These are phyloP conservation scores for Prionailurus bengalensis DNA, from an alignment of 2,113 vertebrate genomes.

Conservation along the genomic window DNA sequence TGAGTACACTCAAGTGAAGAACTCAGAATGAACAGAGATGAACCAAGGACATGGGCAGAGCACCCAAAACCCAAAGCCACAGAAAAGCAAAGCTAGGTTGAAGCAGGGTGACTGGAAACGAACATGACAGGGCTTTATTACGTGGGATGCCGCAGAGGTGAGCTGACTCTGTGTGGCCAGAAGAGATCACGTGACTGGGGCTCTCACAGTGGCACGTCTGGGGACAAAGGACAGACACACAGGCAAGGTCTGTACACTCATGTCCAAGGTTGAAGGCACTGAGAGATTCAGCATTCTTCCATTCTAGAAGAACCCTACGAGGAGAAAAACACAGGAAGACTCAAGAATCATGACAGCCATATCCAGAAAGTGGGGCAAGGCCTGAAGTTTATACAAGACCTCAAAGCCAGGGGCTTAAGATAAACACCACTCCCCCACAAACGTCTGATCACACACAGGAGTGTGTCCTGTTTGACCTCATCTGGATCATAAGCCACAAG, in stretches of 20 bases:
- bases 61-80: background rate
- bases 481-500: rapidly evolving
- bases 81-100: background rate
- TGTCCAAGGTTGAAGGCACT: background rate
- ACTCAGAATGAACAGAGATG: background rate
- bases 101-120: background rate
- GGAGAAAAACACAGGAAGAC: background rate
- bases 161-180: background rate
- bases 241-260: background rate
- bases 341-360: background rate
- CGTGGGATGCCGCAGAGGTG: background rate
- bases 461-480: background rate
- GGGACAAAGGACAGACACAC: background rate
- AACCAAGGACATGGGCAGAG: background rate
- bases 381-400: background rate
- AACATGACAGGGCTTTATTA: background rate
- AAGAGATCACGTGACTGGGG: background rate
- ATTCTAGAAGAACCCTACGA: background rate
- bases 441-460: background rate
- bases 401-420: background rate
- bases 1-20: background rate
- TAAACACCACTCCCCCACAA: background rate
- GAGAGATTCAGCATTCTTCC: background rate
- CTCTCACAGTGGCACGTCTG: background rate
- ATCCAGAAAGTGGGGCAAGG: background rate